Base-by-base conservation (phyloP, 2,113 vertebrate species). In the Motacilla alba region DNA sequence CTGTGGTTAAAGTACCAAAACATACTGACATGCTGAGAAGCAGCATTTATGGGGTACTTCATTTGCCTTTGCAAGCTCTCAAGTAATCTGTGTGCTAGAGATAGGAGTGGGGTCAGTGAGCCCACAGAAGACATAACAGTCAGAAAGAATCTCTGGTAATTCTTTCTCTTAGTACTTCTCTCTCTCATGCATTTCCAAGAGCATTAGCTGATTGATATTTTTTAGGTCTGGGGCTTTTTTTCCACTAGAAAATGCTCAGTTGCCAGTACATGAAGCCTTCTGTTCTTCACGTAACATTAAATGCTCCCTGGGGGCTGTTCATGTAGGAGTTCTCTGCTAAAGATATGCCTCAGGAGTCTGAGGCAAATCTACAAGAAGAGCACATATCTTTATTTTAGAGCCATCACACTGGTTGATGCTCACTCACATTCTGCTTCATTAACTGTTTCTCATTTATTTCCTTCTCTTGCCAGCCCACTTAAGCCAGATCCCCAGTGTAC, bases 371-470 rank as follows among this genome's bases (percentile, higher is more conserved):
- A 27, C 68, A 60, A 80, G 76, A 90, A 59, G 50, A 89, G 49
- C 50, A 70, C 26, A 6, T 79, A 74, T 85, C 87, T 87, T 89
- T 91, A 87, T 95, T 94, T 94, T 46, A 78, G 53, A 84, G 82
- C 59, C 58, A 84, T 85, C 58, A 73, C 39, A 13, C 90, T 82
- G 68, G 68, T 70, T 93, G 93, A 55, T 90, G 73, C 37, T 95
- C 10, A 2, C 72, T 94, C 76, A 66, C 47, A 80, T 95, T 94
- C 84, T 92, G 81, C 94, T 95, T 87, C 76, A 55, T 96, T 96
- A 95, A 53, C 75, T 91, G 60, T 75, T 66, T 60, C 44, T 76
- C 17, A n/a, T 94, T 94, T 90, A 64, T 94, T 93, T 88, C 81
- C 39, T 87, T 76, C 50, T 70, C 87, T 62, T 86, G 80, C 86